These are phyloP conservation scores for Phycodurus eques DNA, from an alignment of 2,113 vertebrate species.

Conservation along the genomic window DNA sequence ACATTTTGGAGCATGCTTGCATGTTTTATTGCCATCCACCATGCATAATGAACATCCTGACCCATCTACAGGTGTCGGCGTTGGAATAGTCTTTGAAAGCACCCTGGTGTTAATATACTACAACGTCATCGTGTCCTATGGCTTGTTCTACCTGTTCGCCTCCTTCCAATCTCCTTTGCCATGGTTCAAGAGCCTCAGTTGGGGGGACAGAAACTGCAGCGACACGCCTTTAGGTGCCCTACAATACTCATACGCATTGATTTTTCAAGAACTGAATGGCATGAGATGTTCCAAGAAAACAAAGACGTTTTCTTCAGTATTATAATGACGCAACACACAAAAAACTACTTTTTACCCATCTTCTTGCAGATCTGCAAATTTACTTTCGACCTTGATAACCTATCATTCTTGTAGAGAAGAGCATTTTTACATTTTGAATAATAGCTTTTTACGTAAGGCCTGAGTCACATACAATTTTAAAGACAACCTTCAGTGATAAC, in stretches of 20 bases:
- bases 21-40: background rate
- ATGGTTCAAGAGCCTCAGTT: slow-evolving; percentile 77
- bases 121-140: slow-evolving; percentile 89
- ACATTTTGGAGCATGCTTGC: background rate
- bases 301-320: background rate
- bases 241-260: background rate
- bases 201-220: slow-evolving; percentile 79
- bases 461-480: background rate
- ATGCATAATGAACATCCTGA: no score
- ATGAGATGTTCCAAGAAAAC: background rate
- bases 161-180: slow-evolving; percentile 88
- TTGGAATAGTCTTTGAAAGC: slow-evolving; percentile 85
- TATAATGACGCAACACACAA: background rate
- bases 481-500: background rate
- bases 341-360: background rate
- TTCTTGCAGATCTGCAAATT: no score
- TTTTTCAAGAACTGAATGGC: background rate
- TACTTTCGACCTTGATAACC: background rate
- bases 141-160: slow-evolving; percentile 90
- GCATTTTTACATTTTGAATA: background rate
- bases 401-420: background rate
- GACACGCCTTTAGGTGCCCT: slow-evolving; percentile 70
- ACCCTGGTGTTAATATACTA: slow-evolving; percentile 85
- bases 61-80: slow-evolving; percentile 81
- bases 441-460: background rate